These are phyloP conservation scores for Euzophera pinguis DNA, from an alignment of 2,888 invertebrate genomes.

Conservation along the genomic window DNA sequence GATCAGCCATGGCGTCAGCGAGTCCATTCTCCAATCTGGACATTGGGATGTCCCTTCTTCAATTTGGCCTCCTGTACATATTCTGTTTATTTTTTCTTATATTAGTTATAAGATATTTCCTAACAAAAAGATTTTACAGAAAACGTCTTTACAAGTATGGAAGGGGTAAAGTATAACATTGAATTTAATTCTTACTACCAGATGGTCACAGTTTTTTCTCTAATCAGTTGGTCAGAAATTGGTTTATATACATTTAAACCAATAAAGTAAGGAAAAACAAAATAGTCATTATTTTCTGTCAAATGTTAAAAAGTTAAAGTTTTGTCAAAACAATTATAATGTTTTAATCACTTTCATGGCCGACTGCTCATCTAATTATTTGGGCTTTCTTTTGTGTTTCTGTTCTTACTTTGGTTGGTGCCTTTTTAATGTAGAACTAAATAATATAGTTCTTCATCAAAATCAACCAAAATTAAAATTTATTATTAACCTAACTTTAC, in stretches of 20 bases:
- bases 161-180: constrained; percentile 84
- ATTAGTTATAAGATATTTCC: constrained; percentile 87
- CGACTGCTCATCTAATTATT: too few relatives aligned
- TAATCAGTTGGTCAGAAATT: background rate
- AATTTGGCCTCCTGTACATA: constrained; percentile 84
- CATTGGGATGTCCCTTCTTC: constrained; percentile 80
- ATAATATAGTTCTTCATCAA: too few relatives aligned
- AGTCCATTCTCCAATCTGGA: constrained; percentile 84
- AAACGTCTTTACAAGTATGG: constrained; percentile 87
- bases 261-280: too few relatives aligned
- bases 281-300: too few relatives aligned
- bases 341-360: too few relatives aligned
- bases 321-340: too few relatives aligned
- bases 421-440: too few relatives aligned
- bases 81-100: constrained; percentile 87
- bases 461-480: too few relatives aligned
- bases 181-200: constrained; percentile 14
- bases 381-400: too few relatives aligned
- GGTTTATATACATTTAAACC: background rate
- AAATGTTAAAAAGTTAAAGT: too few relatives aligned
- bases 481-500: too few relatives aligned
- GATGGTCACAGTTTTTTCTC: background rate
- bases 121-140: constrained; percentile 84
- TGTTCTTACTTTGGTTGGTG: too few relatives aligned
- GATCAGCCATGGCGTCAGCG: constrained; percentile 38